These are phyloP conservation scores for Tachina fera DNA, from an alignment of 2,888 invertebrate genomes.

Conservation along the genomic window DNA sequence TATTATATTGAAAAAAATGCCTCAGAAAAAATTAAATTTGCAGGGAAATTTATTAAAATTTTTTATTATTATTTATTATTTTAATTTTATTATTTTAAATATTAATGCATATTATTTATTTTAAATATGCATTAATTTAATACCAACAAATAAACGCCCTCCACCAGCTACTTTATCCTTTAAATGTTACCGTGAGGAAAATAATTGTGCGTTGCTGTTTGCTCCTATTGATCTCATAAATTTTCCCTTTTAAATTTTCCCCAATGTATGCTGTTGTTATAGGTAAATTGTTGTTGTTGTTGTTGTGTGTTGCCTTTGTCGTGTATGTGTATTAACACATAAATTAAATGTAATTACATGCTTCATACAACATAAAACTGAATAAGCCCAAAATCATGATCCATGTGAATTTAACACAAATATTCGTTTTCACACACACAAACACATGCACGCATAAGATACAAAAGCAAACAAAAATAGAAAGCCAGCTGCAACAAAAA, in stretches of 20 bases:
- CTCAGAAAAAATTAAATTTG: background rate
- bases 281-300: conserved; percentile 26
- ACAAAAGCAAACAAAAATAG: conserved; percentile 28
- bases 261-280: conserved; percentile 31
- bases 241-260: conserved; percentile 62
- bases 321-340: conserved; percentile 68
- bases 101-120: no score
- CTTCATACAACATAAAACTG: conserved; percentile 64
- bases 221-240: conserved; percentile 61
- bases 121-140: background rate
- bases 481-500: conserved; percentile 18
- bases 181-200: background rate
- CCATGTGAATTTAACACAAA: conserved; percentile 60
- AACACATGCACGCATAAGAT: background rate
- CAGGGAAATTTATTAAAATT: background rate
- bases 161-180: background rate
- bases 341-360: conserved; percentile 72
- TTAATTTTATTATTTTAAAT: no score
- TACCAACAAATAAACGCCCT: background rate
- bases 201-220: background rate
- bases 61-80: background rate
- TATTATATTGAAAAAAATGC: no score
- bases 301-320: conserved; percentile 21
- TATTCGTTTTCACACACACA: background rate
- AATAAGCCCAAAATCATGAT: conserved; percentile 64